Conservation (phyloP, 1,140 invertebrate genomes). For the Phymastichus coffea region DNA sequence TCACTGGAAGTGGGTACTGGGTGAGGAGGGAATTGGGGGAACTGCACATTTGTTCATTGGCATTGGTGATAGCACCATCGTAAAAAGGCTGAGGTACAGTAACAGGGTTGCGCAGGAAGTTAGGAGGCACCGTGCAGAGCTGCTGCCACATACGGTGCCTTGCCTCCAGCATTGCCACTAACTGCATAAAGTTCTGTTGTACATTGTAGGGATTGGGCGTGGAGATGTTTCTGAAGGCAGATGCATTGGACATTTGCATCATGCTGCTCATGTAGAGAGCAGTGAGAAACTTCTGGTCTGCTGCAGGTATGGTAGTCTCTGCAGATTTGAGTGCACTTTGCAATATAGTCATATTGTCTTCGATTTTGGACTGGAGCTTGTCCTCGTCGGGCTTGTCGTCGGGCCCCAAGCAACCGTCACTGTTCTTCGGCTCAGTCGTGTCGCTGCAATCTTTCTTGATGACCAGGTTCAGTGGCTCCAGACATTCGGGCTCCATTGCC, state of each 20-base stretch:
- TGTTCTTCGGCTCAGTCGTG: slow-evolving; percentile 33
- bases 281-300: slow-evolving; percentile 62
- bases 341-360: slow-evolving; percentile 50
- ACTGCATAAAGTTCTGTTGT: slow-evolving; percentile 51
- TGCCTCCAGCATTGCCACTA: slow-evolving; percentile 53
- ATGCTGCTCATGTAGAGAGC: slow-evolving; percentile 65
- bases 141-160: slow-evolving; percentile 57
- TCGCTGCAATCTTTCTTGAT: slow-evolving; percentile 49
- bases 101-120: slow-evolving; percentile 44
- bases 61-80: slow-evolving; percentile 39
- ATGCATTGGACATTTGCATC: slow-evolving; percentile 52
- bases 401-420: slow-evolving; percentile 12
- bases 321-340: slow-evolving; percentile 51
- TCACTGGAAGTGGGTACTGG: slow-evolving; percentile 50
- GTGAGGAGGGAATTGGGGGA: slow-evolving; percentile 43
- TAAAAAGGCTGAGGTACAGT: slow-evolving; percentile 49
- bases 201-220: slow-evolving; percentile 41
- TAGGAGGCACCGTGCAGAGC: slow-evolving; percentile 46
- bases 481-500: slow-evolving; percentile 56
- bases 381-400: slow-evolving; percentile 36
- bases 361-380: slow-evolving; percentile 32
- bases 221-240: slow-evolving; percentile 40
- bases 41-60: slow-evolving; percentile 47
- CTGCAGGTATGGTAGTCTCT: slow-evolving; percentile 47
- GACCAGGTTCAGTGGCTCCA: slow-evolving; percentile 55